Base-by-base conservation (phyloP, 2,797 vertebrate species). In the Synaphobranchus kaupii region DNA sequence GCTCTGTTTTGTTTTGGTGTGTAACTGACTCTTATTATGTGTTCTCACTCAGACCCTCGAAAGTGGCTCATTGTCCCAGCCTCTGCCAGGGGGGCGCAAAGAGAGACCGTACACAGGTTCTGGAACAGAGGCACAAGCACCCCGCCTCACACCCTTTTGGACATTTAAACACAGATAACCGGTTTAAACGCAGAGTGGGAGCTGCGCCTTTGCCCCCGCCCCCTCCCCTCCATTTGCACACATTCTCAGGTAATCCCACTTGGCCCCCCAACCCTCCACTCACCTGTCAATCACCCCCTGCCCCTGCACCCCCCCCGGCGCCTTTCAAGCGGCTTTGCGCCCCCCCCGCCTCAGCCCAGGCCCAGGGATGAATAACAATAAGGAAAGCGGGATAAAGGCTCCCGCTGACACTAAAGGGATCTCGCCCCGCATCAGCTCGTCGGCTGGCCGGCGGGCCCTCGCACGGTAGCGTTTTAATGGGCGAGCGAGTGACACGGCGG, bases 401-500 rank as follows among this genome's bases (percentile, higher is more conserved):
- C 85, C 84, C 0, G 28, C 92, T 85, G 68, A 90, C 91, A 86
- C 85, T 88, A 84, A 1, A 68, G 86, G 88, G 93, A 94, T 94
- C 94, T 92, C 84, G 1, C 84, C 92, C 85, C 82, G 87, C 44
- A 87, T 88, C 89, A 34, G 8, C 89, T 88, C 78, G 90, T 88
- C 88, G 90, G 92, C 93, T 89, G 92, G 92, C 91, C 91, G 31
- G 84, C n/a, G 13, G 90, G 39, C 84, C 87, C 87, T 91, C 89
- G 88, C 86, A 85, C 73, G 47, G 86, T 89, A 86, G 92, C 10
- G 88, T 92, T 93, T 86, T 93, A 91, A 93, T 91, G 89, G 93
- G 92, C 92, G 93, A 90, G 91, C 92, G 91, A 90, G 90, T 89
- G 91, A 93, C 94, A 93, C 71, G 87, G 88, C 92, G 92, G 91